Conservation (phyloP, 2,113 vertebrate species). For the Paracanthobrama guichenoti region DNA sequence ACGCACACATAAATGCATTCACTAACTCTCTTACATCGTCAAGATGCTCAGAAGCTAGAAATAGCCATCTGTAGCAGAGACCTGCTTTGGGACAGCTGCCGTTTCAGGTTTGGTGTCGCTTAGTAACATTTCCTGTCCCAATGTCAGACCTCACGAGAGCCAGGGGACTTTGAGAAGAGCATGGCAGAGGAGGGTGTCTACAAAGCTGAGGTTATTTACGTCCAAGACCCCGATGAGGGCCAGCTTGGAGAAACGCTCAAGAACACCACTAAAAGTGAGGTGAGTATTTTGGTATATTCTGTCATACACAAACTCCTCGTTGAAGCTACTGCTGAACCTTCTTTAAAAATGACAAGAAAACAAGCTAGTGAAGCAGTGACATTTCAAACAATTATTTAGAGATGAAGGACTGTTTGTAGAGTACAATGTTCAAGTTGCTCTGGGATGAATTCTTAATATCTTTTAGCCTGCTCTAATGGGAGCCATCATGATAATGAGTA, state of each 20-base stretch:
- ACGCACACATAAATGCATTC: conserved; percentile 29
- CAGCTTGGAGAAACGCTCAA: conserved; percentile 64
- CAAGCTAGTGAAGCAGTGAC: background rate
- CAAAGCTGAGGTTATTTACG: conserved; percentile 85
- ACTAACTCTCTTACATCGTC: background rate
- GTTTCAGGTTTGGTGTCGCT: conserved; percentile 61
- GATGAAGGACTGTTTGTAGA: conserved; percentile 7
- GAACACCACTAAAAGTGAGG: conserved; percentile 50
- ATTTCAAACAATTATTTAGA: background rate
- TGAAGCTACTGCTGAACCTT: background rate
- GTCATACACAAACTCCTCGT: background rate
- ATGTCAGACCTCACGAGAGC: conserved; percentile 61
- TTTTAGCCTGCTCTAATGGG: background rate
- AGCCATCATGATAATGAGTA: background rate
- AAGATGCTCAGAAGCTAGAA: conserved; percentile 41
- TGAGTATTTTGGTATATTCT: conserved; percentile 55
- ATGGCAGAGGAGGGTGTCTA: conserved; percentile 82
- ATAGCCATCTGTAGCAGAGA: conserved; percentile 43
- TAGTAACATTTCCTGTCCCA: conserved; percentile 56
- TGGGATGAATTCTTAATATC: background rate
- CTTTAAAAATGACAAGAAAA: background rate
- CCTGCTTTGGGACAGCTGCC: conserved; percentile 60
- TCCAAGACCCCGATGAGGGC: conserved; percentile 78
- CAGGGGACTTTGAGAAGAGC: conserved; percentile 56
- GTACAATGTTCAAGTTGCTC: background rate